These are phyloP conservation scores for Aspidiotus destructor DNA, from an alignment of 2,888 invertebrate genomes.

Conservation along the genomic window DNA sequence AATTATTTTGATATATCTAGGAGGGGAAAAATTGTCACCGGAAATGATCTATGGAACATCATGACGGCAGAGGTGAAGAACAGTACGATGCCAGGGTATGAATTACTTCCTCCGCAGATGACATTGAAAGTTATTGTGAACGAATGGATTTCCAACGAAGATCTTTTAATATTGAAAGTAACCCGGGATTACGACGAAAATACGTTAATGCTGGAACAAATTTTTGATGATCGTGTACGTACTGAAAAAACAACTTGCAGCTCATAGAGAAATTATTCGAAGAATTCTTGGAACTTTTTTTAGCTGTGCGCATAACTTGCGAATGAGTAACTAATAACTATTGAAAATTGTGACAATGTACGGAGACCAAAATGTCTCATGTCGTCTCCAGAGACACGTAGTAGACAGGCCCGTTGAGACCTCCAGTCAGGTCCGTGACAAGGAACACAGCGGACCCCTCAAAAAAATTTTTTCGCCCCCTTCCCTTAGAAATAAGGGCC, in stretches of 20 bases:
- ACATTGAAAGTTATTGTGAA: constrained; percentile 71
- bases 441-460: too few species aligned
- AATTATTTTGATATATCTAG: background rate
- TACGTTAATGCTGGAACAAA: constrained; percentile 51
- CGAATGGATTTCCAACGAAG: constrained; percentile 79
- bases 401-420: too few species aligned
- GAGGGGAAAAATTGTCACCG: constrained; percentile 8
- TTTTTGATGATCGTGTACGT: constrained; percentile 24
- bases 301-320: too few species aligned
- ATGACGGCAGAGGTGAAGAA: constrained; percentile 56
- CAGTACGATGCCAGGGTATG: constrained; percentile 42
- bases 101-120: constrained; percentile 45
- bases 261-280: background rate
- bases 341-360: too few species aligned
- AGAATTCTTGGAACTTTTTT: background rate
- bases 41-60: constrained; percentile 67
- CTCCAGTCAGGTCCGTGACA: too few species aligned
- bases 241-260: background rate
- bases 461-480: too few species aligned
- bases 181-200: constrained; percentile 50
- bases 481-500: too few species aligned
- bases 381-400: too few species aligned
- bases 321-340: too few species aligned
- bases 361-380: too few species aligned
- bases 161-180: constrained; percentile 67